Evolutionary conservation across 2,113 vertebrate genomes (phyloP), one percentile per base, ranked within the genome.

Genomic region (Colinus virginianus): DNA sequence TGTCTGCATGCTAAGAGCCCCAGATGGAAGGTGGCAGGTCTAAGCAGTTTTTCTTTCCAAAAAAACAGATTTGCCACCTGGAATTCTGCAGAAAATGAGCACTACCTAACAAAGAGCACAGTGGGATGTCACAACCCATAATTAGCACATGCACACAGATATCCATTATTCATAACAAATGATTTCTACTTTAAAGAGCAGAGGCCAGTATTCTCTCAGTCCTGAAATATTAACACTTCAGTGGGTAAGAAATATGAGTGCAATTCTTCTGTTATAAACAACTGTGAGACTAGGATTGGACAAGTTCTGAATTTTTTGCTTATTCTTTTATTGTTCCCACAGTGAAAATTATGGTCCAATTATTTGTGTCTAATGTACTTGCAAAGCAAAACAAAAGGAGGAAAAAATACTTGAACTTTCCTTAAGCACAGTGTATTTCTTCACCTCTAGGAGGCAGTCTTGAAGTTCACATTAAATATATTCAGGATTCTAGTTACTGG

Each of bases 21-120:
- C 94, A 96, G 93, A 93, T 90, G 91, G 85, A 95, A 88, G 23
- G 51, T 68, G 78, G 58, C 71, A 64, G 85, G 72, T 68, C 89
- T 82, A 87, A 89, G 34, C 14, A 59, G 59, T 79, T 83, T 74
- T 55, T 83, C 74, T 75, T 58, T 74, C 78, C 32, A 91, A 92
- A 96, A 90, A 90, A 67, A 56, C 6, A 67, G 51, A 91, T 90
- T 85, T 92, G 76, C 87, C 91, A 95, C 88, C 92, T 94, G 93
- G 87, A 94, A 94, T 92, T 90, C 61, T 69, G 68, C 74, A 80
- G 85, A 58, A 75, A 88, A 83, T 88, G 36, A 81, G 75, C 72
- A 63, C 2, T 0, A 61, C 5, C 82, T 91, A 91, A 77, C 68
- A 70, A 63, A 89, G 69, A 86, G 38, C 64, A 64, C 87, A 78